Evolutionary conservation across 1,140 invertebrate species (phyloP), one percentile per base, ranked within the genome.

Genomic region (Berghia stephanieae): DNA sequence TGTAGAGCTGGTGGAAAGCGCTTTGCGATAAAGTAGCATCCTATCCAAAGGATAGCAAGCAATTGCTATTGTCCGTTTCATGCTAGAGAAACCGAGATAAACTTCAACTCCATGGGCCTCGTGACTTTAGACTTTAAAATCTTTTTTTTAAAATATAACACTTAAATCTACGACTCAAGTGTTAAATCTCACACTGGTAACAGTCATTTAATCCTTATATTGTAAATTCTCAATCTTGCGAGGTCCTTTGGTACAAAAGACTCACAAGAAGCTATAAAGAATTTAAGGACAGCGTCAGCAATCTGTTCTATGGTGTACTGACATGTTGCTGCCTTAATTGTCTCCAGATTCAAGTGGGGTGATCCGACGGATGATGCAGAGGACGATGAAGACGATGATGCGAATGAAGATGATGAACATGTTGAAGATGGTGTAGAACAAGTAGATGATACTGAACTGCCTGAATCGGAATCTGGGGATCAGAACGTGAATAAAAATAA

Each of bases 221-320:
- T n/a, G n/a, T n/a, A n/a, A 49, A 49, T 10, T 49, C n/a, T 49
- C 10, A 49, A 49, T 49, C 46, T 49, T 13, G 10, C 46, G n/a
- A n/a, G 10, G 10, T 49, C n/a, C 46, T 13, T 31, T 31, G 31
- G 57, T 63, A 13, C 38, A 3, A 10, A 2, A 67, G 46, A 72
- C 70, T 72, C 70, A 72, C 70, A 42, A 72, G 70, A 52, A 10
- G 55, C 2, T 1, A 27, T 52, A 72, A 72, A 72, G 70, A 72
- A 72, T 49, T 72, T 72, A 31, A 49, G 34, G 70, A 72, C 46
- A 38, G 70, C 70, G 55, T 42, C 44, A 72, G 44, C 5, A 52
- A 72, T 72, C 55, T 72, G 70, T 49, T 72, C 70, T 34, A 52
- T 2, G 16, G 70, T 72, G 70, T 72, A 72, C 70, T 72, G 70